phyloP scores from a whole-genome alignment of 1,140 invertebrate genomes.

The Heliconius melpomene region DNA sequence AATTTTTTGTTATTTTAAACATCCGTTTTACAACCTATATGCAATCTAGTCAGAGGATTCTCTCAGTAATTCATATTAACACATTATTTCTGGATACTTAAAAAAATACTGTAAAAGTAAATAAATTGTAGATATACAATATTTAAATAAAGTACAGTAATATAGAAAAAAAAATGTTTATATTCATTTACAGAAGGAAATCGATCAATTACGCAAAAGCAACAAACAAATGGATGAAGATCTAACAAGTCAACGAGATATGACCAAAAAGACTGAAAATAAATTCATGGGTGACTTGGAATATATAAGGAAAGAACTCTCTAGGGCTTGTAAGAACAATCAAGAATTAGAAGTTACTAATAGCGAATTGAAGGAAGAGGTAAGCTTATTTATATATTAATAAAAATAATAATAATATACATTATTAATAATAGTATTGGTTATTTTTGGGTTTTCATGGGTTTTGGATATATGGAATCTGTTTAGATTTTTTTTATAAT shows the following conservation, averaged over 20 bases:
- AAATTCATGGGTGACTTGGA: constrained; percentile 76
- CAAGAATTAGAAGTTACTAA: constrained; percentile 83
- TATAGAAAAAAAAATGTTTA: neutral
- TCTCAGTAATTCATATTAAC: no score
- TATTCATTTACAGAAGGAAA: constrained; percentile 61
- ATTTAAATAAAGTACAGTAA: no score
- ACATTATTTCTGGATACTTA: no score
- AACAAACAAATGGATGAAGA: constrained; percentile 75
- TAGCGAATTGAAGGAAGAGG: constrained; percentile 82
- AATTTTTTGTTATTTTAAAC: no score
- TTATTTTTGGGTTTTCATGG: neutral
- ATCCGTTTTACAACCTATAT: no score
- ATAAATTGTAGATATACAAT: no score
- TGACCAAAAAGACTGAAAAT: constrained; percentile 75
- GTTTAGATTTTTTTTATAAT: neutral
- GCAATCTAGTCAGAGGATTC: no score
- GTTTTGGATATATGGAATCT: neutral
- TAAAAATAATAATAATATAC: neutral
- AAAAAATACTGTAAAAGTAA: no score
- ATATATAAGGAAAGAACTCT: constrained; percentile 76
- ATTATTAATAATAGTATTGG: neutral
- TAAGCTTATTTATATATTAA: constrained; percentile 51
- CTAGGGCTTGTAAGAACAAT: constrained; percentile 77
- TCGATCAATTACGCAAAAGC: constrained; percentile 66
- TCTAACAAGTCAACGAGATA: constrained; percentile 68